Evolutionary conservation across 2,888 invertebrate species (phyloP), one percentile per base, ranked within the genome.

Genomic region (Mesorhabditis belari): DNA sequence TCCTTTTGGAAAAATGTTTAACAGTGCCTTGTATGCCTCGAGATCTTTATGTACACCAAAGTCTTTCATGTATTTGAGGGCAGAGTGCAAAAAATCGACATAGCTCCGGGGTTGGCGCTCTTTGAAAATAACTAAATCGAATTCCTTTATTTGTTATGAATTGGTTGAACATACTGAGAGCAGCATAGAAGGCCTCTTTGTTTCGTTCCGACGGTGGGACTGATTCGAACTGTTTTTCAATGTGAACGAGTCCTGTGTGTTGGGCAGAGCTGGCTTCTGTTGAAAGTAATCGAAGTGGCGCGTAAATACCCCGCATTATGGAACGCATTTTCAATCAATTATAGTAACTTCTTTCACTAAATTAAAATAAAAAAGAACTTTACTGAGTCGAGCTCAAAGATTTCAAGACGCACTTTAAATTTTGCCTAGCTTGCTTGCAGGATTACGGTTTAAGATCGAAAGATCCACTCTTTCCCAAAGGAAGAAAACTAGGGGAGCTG

Each of bases 21-120:
- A 57, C 24, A 81, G 61, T 3, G 73, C 66, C 63, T 83, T 85
- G 70, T 85, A 85, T 3, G 79, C 77, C 3, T 81, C 80, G 29
- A 84, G 59, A 67, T 84, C 94, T 80, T 88, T 88, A 59, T 91
- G 87, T 0, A 94, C 91, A 0, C 90, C 90, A 82, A 90, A 95
- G 61, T 89, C 88, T 70, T 90, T 87, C 90, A 98, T 90, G 77
- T 89, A 87, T 60, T 87, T 87, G 65, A 96, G 82, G 0, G 94
- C 93, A 0, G 90, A 87, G 80, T 90, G 89, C 73, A 98, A 91
- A 82, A 98, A 99, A 77, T 94, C 92, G 0, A 92, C 91, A 81
- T 93, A 91, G 51, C 92, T 92, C 63, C 90, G 85, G 65, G 90
- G 85, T 71, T 88, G 88, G 50, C 86, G 85, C 27, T 85, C 85